Conservation (phyloP, 2,113 vertebrate genomes). For the Tinamus guttatus region DNA sequence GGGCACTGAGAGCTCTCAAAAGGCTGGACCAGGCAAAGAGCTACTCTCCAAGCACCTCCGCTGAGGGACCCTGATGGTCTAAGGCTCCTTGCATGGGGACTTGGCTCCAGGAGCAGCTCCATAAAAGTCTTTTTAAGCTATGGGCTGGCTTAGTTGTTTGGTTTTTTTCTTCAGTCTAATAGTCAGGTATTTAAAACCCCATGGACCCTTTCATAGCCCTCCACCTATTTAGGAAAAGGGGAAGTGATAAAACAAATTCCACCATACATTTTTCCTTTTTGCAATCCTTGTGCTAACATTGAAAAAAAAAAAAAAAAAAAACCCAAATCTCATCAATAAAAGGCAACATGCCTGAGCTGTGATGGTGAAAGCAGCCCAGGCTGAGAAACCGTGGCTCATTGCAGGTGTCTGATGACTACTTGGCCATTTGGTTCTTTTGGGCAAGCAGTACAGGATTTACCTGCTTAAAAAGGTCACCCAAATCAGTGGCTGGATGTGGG, state of each 20-base stretch:
- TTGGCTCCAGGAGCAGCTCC: background rate
- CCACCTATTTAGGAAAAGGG: background rate
- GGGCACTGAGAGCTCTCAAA: background rate
- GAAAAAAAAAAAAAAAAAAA: background rate
- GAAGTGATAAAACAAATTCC: background rate
- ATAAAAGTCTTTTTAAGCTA: background rate
- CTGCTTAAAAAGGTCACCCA: rapidly evolving
- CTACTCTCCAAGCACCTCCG: background rate
- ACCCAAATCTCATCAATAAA: background rate
- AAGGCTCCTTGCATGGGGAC: background rate
- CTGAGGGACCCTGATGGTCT: background rate
- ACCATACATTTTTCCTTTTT: background rate
- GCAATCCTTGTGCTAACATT: conserved; percentile 5
- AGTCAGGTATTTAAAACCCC: conserved; percentile 19
- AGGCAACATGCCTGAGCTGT: background rate
- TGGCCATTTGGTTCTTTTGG: background rate
- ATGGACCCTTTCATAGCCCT: background rate
- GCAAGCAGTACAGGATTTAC: background rate
- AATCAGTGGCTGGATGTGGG: background rate
- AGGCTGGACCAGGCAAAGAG: background rate
- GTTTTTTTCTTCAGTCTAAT: background rate
- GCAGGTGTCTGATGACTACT: background rate
- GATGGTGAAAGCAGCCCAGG: background rate
- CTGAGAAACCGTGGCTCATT: background rate
- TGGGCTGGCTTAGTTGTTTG: rapidly evolving